Base-by-base conservation (phyloP, 2,113 vertebrate genomes). In the Pelecanoides urinatrix region DNA sequence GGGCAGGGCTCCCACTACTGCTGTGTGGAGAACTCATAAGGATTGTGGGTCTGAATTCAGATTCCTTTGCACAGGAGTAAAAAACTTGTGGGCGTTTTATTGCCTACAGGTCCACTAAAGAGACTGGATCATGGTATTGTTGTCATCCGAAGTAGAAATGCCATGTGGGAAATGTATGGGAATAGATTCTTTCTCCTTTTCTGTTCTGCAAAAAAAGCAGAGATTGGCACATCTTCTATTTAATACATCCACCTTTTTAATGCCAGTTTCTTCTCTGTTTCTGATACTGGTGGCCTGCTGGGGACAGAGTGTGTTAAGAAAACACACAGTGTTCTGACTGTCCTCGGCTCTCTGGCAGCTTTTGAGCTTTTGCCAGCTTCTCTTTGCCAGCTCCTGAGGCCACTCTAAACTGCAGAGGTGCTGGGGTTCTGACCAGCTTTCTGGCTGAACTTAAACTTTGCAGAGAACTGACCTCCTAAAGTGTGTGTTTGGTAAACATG, bases 281-380 rank as follows among this genome's bases (percentile, higher is more conserved):
- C 45, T 76, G 55, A 45, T 71, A 67, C 22, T 78, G 53, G 32
- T 95, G 63, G 38, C 75, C 49, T 92, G 65, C 68, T 92, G 85
- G 34, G 47, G 73, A 74, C 36, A 74, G 56, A 86, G 79, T 19
- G 15, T 55, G 19, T 66, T 66, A 32, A 71, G 80, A 93, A 84
- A 95, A 91, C 63, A 92, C 86, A 67, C 13, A 74, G 38, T 92
- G 83, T 94, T 95, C 93, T 93, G 45, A 58, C 75, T 82, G 66
- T 62, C 50, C 72, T 90, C 61, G 58, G 61, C 77, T 81, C 38
- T 63, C 58, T 76, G 34, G n/a, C 32, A 91, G 83, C 50, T 77
- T 90, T 88, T 86, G 79, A 86, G 44, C 30, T 95, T 91, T 65
- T 80, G 88, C 94, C 75, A 93, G 36, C 40, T 71, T 81, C 58